Percentiles rank a stretch among this genome's conserved stretches.
Evolutionary conservation across 2,797 vertebrate species (phyloP).

Genomic region (Xiphorhynchus erythropygius): DNA sequence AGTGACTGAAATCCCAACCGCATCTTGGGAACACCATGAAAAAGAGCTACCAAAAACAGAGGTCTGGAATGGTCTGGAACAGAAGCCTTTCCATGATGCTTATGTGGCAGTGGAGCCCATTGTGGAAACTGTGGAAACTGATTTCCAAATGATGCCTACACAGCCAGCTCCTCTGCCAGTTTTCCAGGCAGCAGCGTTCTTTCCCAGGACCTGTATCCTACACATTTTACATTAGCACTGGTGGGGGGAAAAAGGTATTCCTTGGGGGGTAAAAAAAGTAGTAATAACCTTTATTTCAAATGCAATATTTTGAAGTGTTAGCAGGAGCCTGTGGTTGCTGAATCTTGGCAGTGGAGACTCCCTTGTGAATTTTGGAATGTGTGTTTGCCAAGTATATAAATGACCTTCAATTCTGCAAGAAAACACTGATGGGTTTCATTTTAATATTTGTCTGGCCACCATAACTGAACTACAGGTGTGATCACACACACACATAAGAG

Average conservation of each 20-base stretch:
- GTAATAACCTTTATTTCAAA: conserved; percentile 6
- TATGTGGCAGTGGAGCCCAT: neutral
- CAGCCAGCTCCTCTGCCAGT: neutral
- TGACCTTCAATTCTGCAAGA: neutral
- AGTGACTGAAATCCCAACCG: neutral
- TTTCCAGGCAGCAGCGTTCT: neutral
- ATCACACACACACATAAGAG: neutral
- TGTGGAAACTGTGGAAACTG: neutral
- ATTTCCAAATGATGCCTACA: neutral
- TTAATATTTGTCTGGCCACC: neutral
- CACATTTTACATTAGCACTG: neutral
- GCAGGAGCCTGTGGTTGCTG: neutral
- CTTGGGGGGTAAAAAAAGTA: neutral
- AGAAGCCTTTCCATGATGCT: neutral
- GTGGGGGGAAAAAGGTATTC: neutral
- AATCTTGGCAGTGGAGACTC: neutral
- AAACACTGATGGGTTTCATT: neutral
- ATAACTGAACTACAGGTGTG: neutral
- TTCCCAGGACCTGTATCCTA: neutral
- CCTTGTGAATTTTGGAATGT: neutral
- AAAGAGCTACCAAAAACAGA: neutral
- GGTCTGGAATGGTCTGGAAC: neutral
- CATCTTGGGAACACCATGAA: neutral
- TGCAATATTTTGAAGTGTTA: neutral
- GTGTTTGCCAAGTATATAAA: conserved; percentile 5